These are phyloP conservation scores for Apoda limacodes DNA, from an alignment of 2,888 invertebrate genomes.

Conservation along the genomic window DNA sequence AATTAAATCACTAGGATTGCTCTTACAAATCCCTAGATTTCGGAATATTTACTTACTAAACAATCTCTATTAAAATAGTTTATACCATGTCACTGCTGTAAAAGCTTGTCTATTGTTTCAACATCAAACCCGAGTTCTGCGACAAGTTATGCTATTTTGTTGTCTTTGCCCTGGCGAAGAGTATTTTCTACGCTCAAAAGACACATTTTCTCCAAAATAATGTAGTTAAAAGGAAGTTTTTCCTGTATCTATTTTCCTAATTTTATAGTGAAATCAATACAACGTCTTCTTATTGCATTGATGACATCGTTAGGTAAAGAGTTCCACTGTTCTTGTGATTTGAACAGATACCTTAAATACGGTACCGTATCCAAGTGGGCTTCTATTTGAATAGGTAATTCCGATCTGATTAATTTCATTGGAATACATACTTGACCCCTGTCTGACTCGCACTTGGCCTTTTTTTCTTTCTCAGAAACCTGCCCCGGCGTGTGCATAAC, in stretches of 20 bases:
- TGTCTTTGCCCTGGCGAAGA: slow-evolving; percentile 12
- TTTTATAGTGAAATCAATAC: slow-evolving; percentile 15
- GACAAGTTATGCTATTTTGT: slow-evolving; percentile 8
- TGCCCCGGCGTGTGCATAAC: too few species aligned
- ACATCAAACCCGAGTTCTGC: slow-evolving; percentile 9
- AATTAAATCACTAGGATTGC: too few species aligned
- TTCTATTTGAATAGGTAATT: too few species aligned
- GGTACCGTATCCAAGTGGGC: slow-evolving; percentile 15
- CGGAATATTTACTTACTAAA: too few species aligned
- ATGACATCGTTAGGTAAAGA: slow-evolving; percentile 10
- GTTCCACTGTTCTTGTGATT: slow-evolving; percentile 9
- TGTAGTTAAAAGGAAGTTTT: slow-evolving; percentile 15
- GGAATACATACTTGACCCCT: too few species aligned
- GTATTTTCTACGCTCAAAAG: slow-evolving; percentile 9
- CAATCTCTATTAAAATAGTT: slow-evolving; percentile 21
- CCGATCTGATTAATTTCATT: too few species aligned
- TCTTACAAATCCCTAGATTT: too few species aligned
- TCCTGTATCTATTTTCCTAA: slow-evolving; percentile 16
- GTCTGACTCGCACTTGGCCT: too few species aligned
- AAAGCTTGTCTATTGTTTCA: slow-evolving; percentile 10
- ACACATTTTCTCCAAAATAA: slow-evolving; percentile 10
- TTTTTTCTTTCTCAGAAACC: too few species aligned
- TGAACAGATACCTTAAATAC: slow-evolving; percentile 18
- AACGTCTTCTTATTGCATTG: slow-evolving; percentile 12
- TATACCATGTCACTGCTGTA: slow-evolving; percentile 20